phyloP scores from a whole-genome alignment of 2,888 invertebrate species.

The Tyria jacobaeae region DNA sequence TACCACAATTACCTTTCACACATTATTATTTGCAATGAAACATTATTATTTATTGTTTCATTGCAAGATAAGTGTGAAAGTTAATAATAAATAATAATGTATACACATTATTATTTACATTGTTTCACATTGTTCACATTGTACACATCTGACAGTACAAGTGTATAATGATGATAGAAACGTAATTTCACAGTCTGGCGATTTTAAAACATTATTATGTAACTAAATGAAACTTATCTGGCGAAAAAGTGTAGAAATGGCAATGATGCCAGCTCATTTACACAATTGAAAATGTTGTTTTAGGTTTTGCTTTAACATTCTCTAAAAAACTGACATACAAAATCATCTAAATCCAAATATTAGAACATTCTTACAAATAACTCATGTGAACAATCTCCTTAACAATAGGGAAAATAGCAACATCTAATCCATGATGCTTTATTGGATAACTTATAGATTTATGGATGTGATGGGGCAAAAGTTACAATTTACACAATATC shows the following conservation, averaged over 20 bases:
- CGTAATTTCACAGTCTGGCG: slow-evolving; percentile 13
- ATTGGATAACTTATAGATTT: not conserved
- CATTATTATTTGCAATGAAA: too few relatives aligned
- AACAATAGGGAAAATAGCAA: not conserved
- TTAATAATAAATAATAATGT: not conserved
- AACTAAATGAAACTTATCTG: not conserved
- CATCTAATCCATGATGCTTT: not conserved
- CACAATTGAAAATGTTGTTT: too few relatives aligned
- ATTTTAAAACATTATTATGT: not conserved
- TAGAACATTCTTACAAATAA: not conserved
- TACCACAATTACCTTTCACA: not conserved
- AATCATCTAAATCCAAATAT: not conserved
- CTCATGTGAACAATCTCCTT: not conserved
- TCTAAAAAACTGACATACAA: too few relatives aligned
- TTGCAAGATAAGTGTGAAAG: too few relatives aligned
- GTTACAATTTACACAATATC: not conserved
- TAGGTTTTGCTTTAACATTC: too few relatives aligned
- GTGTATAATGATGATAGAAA: slow-evolving; percentile 11
- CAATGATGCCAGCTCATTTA: not conserved
- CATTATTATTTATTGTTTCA: too few relatives aligned
- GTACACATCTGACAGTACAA: not conserved
- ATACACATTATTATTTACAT: too few relatives aligned
- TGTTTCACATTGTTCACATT: too few relatives aligned
- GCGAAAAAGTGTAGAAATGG: not conserved
- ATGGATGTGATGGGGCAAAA: too few relatives aligned